phyloP scores from a whole-genome alignment of 1,140 invertebrate species.

The Conopomorpha cramerella region DNA sequence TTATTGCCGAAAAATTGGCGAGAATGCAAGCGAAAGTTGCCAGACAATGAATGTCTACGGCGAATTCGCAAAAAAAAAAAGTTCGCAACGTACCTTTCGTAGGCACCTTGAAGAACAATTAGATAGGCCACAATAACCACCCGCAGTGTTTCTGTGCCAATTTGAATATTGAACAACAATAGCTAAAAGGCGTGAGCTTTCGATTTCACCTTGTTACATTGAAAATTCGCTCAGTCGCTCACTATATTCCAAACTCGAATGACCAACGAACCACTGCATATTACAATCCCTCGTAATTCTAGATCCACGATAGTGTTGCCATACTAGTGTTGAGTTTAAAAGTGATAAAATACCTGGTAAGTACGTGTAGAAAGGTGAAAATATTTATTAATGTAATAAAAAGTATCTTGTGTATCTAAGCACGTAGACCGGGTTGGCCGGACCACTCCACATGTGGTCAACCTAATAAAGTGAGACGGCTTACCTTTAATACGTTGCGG shows the following conservation, averaged over 20 bases:
- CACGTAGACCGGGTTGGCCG: slow-evolving; percentile 59
- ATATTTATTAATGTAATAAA: neutral
- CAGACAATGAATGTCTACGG: too few relatives aligned
- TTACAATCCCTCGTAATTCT: too few relatives aligned
- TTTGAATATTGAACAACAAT: slow-evolving; percentile 58
- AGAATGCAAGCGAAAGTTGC: slow-evolving; percentile 43
- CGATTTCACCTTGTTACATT: slow-evolving; percentile 22
- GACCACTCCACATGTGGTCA: slow-evolving; percentile 60
- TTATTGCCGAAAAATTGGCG: slow-evolving; percentile 6
- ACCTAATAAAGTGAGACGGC: slow-evolving; percentile 49
- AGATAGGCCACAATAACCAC: slow-evolving; percentile 31
- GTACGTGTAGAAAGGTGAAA: neutral
- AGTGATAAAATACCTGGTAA: neutral
- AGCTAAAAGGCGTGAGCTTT: slow-evolving; percentile 25
- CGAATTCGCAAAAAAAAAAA: neutral
- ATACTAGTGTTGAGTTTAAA: too few relatives aligned
- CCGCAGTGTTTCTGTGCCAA: slow-evolving; percentile 23
- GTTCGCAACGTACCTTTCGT: neutral
- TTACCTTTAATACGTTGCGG: slow-evolving; percentile 16
- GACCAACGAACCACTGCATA: too few relatives aligned
- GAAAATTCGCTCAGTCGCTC: too few relatives aligned
- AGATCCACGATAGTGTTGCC: too few relatives aligned
- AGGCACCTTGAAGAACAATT: slow-evolving; percentile 12
- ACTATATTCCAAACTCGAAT: too few relatives aligned
- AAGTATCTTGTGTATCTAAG: slow-evolving; percentile 35